Percentiles rank a stretch among this genome's conserved stretches.
Evolutionary conservation across 1,140 invertebrate genomes (phyloP).

Genomic region (Drosophila mauritiana): DNA sequence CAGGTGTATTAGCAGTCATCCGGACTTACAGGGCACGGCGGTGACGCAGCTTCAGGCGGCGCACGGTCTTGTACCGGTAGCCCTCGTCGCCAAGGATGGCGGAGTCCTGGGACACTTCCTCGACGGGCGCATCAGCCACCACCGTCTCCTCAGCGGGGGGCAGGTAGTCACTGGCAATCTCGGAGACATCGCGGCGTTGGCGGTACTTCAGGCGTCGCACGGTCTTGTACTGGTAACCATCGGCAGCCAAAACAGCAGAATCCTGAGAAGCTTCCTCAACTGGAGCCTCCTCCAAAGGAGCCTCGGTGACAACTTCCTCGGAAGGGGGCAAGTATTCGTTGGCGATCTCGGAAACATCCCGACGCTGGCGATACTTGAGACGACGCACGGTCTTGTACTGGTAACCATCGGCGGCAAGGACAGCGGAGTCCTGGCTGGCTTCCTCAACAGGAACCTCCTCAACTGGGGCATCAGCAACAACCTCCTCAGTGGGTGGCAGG

Average conservation of each 20-base stretch:
- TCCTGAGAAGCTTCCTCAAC: conserved; percentile 35
- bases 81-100: conserved; percentile 63
- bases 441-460: conserved; percentile 39
- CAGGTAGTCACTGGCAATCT: conserved; percentile 53
- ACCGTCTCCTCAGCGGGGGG: conserved; percentile 51
- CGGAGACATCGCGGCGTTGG: conserved; percentile 60
- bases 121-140: conserved; percentile 36
- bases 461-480: conserved; percentile 18
- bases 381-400: conserved; percentile 69
- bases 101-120: conserved; percentile 57
- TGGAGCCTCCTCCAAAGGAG: conserved; percentile 12
- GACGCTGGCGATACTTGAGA: conserved; percentile 60
- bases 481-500: conserved; percentile 58
- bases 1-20: not conserved
- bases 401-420: conserved; percentile 58
- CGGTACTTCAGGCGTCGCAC: conserved; percentile 60
- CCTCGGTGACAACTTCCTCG: conserved; percentile 37
- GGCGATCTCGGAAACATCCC: conserved; percentile 62
- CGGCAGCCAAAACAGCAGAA: conserved; percentile 43
- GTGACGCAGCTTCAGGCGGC: conserved; percentile 71
- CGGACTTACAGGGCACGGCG: conserved; percentile 69
- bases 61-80: conserved; percentile 76
- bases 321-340: conserved; percentile 57
- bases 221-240: conserved; percentile 68
- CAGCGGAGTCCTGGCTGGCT: conserved; percentile 43